Base-by-base conservation (phyloP, 2,113 vertebrate species). In the Corydoras sp. region DNA sequence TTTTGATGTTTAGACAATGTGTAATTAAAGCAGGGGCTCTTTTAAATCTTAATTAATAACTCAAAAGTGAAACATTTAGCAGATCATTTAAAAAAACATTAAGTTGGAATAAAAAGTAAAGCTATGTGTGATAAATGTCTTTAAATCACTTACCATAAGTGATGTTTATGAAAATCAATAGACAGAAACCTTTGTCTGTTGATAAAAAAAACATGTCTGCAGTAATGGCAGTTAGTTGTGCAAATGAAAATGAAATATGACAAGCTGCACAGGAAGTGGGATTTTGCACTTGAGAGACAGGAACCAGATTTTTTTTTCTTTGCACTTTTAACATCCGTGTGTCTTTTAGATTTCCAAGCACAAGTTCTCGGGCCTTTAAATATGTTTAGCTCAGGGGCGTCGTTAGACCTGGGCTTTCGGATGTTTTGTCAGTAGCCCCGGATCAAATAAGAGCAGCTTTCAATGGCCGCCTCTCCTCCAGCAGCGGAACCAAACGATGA, bases 131-230 rank as follows among this genome's bases (percentile, higher is more conserved):
- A 24, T 24, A 24, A 6, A 50, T 49, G 49, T 50, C 58, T 58
- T 35, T 71, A 18, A 31, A 24, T 6, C 18, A 56, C 81, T 84
- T 86, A 88, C 88, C 88, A 84, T 81, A 82, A 73, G 66, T 74
- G 60, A 83, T 48, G 9, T 64, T 78, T 50, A 68, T 58, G 56
- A 82, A 73, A 2, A 86, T 61, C 43, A 86, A 67, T 66, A 87
- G 66, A 48, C 56, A 76, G 61, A 62, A 58, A 65, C 63, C 69
- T 8, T 68, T 54, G 64, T 64, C 60, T 53, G 70, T 68, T 18
- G 56, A 58, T 48, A 50, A 62, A 63, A 61, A 69, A 76, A 77
- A 75, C 87, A 88, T 84, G 55, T 77, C 75, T 80, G 67, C 10
- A 55, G 18, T 7, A 9, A 50, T n/a, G 54, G 30, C 15, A 56